Evolutionary conservation across 2,113 vertebrate species (phyloP), one percentile per base, ranked within the genome.

Genomic region (Pelecanus crispus): DNA sequence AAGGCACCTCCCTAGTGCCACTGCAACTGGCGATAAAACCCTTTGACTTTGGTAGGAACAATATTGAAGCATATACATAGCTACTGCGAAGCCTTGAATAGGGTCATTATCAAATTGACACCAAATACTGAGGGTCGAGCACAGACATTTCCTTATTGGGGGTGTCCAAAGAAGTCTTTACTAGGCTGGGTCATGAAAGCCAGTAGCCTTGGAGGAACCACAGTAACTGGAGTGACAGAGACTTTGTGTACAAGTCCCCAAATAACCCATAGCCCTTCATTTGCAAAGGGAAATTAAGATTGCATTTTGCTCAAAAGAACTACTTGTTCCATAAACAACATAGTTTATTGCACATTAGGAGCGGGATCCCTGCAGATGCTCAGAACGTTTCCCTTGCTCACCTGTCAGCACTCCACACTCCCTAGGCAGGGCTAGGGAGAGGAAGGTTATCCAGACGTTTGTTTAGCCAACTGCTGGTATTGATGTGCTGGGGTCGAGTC

Each of bases 361-460:
- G 47, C 4, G 8, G 29, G 71, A 47, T 72, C 53, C 36, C 63
- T 85, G 40, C 47, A 59, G 82, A 17, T 92, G 44, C 34, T 85
- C 31, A 45, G 24, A 93, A 65, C 0, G 0, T 26, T 81, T 70
- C 34, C 34, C 22, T 24, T 77, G 24, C 56, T 82, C 26, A 32
- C 4, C 2, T 58, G 31, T 71, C n/a, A 75, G 21, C 9, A 1
- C 13, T 70, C 44, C 2, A 2, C 2, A 2, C 10, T 65, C 21
- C 34, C 11, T 40, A 36, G 49, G 19, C 45, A 86, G 36, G 40
- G 14, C 21, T 1, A 2, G 44, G 3, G 25, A 45, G 22, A 88
- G 13, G 44, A 70, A n/a, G 13, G 45, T 74, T 45, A n/a, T 62
- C 50, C 58, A 74, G 50, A 10, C 59, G 12, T 40, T 83, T 78